A percentile compares a stretch with the other conserved stretches of the same genome.
phyloP scores from a whole-genome alignment of 2,888 invertebrate species.

The Octonoba sinensis region DNA sequence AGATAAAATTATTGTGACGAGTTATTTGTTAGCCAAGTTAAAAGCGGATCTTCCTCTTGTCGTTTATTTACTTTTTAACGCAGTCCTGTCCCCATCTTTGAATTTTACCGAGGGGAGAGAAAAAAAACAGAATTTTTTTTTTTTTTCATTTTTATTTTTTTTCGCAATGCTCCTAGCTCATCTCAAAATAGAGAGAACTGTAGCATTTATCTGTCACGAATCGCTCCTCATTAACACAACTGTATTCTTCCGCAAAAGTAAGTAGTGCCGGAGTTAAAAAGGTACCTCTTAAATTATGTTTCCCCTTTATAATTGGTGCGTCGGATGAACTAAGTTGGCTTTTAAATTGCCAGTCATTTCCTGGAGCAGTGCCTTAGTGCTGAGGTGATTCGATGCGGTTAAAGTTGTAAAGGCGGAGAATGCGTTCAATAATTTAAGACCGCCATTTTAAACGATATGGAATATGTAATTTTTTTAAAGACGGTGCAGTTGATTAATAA shows the following conservation, averaged over 20 bases:
- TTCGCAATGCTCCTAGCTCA: neutral
- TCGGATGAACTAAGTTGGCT: slow-evolving; percentile 24
- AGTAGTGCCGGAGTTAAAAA: slow-evolving; percentile 35
- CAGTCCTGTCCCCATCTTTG: slow-evolving; percentile 9
- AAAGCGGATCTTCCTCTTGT: slow-evolving; percentile 41
- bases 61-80: slow-evolving; percentile 24
- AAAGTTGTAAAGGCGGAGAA: slow-evolving; percentile 13
- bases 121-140: slow-evolving; percentile 3
- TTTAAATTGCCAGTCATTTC: slow-evolving; percentile 45
- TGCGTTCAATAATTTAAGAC: too few species aligned
- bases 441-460: too few species aligned
- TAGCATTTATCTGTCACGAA: slow-evolving; percentile 49
- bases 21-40: slow-evolving; percentile 58
- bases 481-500: too few species aligned
- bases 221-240: slow-evolving; percentile 42
- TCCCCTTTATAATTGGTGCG: slow-evolving; percentile 39
- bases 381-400: slow-evolving; percentile 20
- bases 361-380: slow-evolving; percentile 15
- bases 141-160: neutral
- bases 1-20: slow-evolving; percentile 49
- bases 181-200: slow-evolving; percentile 13
- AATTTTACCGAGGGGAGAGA: slow-evolving; percentile 7
- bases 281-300: slow-evolving; percentile 44
- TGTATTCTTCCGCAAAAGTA: slow-evolving; percentile 18
- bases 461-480: too few species aligned